phyloP scores from a whole-genome alignment of 2,888 invertebrate species.

The Trypoxylon attenuatum region DNA sequence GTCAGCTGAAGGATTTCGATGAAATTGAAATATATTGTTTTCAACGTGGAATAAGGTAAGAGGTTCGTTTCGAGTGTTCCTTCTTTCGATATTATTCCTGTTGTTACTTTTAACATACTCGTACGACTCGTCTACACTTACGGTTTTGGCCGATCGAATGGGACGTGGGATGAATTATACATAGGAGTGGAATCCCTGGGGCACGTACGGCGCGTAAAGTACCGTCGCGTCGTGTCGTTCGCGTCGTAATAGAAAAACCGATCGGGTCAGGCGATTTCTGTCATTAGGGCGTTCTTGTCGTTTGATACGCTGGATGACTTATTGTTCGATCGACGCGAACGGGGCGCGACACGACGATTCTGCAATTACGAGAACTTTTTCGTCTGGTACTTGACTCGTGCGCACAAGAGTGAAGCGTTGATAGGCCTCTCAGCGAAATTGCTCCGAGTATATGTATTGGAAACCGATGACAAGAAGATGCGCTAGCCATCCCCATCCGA shows the following conservation, averaged over 20 bases:
- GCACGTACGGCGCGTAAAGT: slow-evolving; percentile 45
- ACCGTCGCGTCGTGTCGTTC: no score
- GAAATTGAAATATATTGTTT: no score
- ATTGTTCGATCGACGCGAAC: background rate
- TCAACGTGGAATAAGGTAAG: no score
- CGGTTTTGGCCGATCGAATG: no score
- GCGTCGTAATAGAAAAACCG: slow-evolving; percentile 49
- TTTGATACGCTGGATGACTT: background rate
- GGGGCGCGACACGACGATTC: background rate
- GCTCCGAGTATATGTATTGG: slow-evolving; percentile 1
- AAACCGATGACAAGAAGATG: slow-evolving; percentile 9
- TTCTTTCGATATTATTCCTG: no score
- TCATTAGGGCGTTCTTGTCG: slow-evolving; percentile 5
- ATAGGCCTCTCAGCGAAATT: background rate
- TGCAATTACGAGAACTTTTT: background rate
- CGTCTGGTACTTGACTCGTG: background rate
- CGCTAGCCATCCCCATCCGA: slow-evolving; percentile 9
- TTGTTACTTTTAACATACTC: no score
- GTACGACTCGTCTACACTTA: no score
- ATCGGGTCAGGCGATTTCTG: slow-evolving; percentile 21
- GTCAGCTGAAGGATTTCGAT: no score
- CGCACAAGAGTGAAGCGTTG: background rate
- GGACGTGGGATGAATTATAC: slow-evolving; percentile 8
- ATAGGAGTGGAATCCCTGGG: slow-evolving; percentile 29
- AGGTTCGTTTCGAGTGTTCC: no score